Base-by-base conservation (phyloP, 2,113 vertebrate genomes). In the Vulpes vulpes region DNA sequence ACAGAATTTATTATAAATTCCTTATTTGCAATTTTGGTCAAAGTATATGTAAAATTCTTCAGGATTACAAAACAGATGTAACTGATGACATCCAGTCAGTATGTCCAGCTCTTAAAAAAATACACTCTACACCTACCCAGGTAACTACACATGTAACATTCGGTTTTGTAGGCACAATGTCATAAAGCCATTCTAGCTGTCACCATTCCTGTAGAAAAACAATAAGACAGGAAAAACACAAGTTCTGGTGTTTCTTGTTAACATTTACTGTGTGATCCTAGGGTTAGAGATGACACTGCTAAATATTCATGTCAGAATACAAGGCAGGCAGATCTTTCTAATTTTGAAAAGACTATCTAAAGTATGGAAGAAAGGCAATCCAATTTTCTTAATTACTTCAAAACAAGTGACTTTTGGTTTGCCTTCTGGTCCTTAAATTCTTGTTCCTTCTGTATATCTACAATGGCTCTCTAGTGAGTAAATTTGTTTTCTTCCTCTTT, bases 211-310 rank as follows among this genome's bases (percentile, higher is more conserved):
- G 96, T 65, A 96, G 95, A 92, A 96, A 98, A 97, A 98, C 92
- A 97, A 1, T 16, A 92, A 74, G 88, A 96, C 90, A 96, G 84
- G 80, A 73, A 96, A 96, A 96, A 96, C 94, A 98, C 84, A 97
- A 93, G 93, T 98, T 95, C 97, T 89, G 80, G 97, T 84, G 84
- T 91, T 98, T 98, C 98, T 98, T 98, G 98, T 98, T 98, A 98
- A 98, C 95, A 98, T 98, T 97, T 97, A 89, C 95, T 73, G 38
- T 83, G 0, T 81, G 96, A 98, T 97, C 91, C 93, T 81, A 81
- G 83, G 85, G 97, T 97, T 89, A 97, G 74, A 97, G 89, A 67
- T 43, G 87, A 67, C 35, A 83, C 84, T 74, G 97, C 84, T 94
- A 93, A 98, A 97, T 94, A 92, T 94, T 98, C 96, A 86, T 90